These are phyloP conservation scores for Chelon auratus DNA, from an alignment of 2,797 vertebrate species.

Conservation along the genomic window DNA sequence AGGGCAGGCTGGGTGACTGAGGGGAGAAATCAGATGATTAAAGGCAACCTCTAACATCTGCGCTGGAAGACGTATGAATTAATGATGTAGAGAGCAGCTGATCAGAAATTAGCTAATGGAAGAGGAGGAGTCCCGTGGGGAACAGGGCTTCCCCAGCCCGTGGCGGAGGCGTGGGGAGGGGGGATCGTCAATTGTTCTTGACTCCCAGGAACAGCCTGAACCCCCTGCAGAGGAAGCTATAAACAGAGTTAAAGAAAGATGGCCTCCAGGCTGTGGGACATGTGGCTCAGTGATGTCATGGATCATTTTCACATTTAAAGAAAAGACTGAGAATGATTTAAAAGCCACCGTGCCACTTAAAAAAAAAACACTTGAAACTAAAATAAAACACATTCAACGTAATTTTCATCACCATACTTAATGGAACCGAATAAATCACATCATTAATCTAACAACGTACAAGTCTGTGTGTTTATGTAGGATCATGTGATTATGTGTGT, in stretches of 20 bases:
- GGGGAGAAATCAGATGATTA: constrained; percentile 77
- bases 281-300: neutral
- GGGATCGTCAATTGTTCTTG: constrained; percentile 65
- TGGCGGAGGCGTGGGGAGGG: constrained; percentile 10
- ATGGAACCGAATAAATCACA: neutral
- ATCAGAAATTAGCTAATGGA: constrained; percentile 85
- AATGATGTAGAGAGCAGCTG: constrained; percentile 83
- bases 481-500: constrained; percentile 5
- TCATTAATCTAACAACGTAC: neutral
- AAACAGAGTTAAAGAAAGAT: constrained; percentile 49
- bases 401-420: constrained; percentile 19
- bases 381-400: constrained; percentile 26
- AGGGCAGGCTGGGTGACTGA: constrained; percentile 34
- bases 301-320: constrained; percentile 33
- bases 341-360: constrained; percentile 48
- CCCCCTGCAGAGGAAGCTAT: constrained; percentile 56
- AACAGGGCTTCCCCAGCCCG: constrained; percentile 64
- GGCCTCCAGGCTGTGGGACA: constrained; percentile 32
- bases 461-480: constrained; percentile 13
- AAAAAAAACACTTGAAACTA: too few relatives aligned
- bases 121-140: constrained; percentile 64
- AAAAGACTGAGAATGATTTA: constrained; percentile 16
- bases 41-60: constrained; percentile 77
- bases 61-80: constrained; percentile 78
- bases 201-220: constrained; percentile 41